Evolutionary conservation across 2,888 invertebrate genomes (phyloP).

Genomic region (Cynaeus angustus): DNA sequence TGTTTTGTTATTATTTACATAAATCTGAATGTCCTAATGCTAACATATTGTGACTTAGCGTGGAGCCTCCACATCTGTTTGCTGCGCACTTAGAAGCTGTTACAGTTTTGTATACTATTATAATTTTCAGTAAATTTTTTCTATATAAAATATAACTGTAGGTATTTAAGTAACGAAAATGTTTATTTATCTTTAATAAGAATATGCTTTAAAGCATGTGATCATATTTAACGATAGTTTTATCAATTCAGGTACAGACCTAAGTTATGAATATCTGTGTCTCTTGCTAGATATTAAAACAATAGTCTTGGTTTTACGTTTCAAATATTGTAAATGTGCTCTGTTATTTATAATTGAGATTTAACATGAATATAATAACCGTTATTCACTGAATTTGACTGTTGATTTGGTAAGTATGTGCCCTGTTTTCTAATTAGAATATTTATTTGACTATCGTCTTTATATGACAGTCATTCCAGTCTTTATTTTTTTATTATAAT

Average conservation of each 20-base stretch:
- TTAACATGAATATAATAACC: conserved; percentile 40
- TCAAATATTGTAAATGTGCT: conserved; percentile 47
- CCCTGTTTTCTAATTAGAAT: background rate
- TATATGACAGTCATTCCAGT: conserved; percentile 17
- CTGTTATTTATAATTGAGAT: conserved; percentile 45
- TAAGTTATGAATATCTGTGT: conserved; percentile 41
- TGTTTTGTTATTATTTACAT: conserved; percentile 54
- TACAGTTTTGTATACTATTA: conserved; percentile 47
- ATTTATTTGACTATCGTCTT: conserved; percentile 17
- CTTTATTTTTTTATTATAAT: conserved; percentile 4
- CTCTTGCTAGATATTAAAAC: conserved; percentile 44
- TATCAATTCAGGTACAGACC: conserved; percentile 41
- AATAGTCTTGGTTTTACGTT: conserved; percentile 37
- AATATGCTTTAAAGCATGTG: conserved; percentile 51
- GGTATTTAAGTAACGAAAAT: conserved; percentile 48
- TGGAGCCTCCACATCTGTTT: conserved; percentile 51
- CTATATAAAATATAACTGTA: conserved; percentile 48
- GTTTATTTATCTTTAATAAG: conserved; percentile 48
- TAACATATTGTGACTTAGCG: conserved; percentile 50
- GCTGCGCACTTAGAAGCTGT: conserved; percentile 51
- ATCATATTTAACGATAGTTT: conserved; percentile 49
- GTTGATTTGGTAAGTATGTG: conserved; percentile 35
- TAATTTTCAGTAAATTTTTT: conserved; percentile 47
- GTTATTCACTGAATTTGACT: conserved; percentile 27
- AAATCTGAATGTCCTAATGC: conserved; percentile 55